Percentiles rank a stretch among this genome's conserved stretches.
Evolutionary conservation across 2,888 invertebrate species (phyloP).

Genomic region (Diloba caeruleocephala): DNA sequence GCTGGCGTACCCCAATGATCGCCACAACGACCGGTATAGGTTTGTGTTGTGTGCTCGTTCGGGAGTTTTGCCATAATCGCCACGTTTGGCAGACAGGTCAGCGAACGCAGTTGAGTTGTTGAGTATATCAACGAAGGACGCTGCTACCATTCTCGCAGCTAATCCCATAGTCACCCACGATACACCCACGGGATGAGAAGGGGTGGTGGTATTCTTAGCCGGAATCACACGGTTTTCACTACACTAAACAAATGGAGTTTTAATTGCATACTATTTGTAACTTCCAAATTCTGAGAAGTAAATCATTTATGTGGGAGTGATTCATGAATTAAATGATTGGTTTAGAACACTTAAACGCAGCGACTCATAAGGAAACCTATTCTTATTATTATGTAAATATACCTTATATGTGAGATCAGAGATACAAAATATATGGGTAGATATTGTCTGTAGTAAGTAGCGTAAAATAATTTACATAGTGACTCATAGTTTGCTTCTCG

Average conservation of each 20-base stretch:
- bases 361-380: conserved; percentile 57
- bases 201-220: no score
- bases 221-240: no score
- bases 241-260: conserved; percentile 25
- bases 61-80: no score
- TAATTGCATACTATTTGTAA: conserved; percentile 51
- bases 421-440: conserved; percentile 46
- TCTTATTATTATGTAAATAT: conserved; percentile 49
- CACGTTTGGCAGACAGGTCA: no score
- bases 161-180: no score
- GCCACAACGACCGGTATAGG: no score
- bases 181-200: no score
- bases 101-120: no score
- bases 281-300: conserved; percentile 55
- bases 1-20: no score
- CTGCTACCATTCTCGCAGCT: no score
- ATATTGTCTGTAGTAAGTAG: conserved; percentile 60
- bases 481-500: conserved; percentile 65
- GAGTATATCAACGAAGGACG: no score
- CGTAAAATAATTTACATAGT: conserved; percentile 67
- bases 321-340: conserved; percentile 61
- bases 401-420: conserved; percentile 49
- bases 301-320: conserved; percentile 60
- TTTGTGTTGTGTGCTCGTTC: no score
- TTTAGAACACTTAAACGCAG: conserved; percentile 34